These are phyloP conservation scores for Thaumatotibia leucotreta DNA, from an alignment of 1,140 invertebrate species.

Conservation along the genomic window DNA sequence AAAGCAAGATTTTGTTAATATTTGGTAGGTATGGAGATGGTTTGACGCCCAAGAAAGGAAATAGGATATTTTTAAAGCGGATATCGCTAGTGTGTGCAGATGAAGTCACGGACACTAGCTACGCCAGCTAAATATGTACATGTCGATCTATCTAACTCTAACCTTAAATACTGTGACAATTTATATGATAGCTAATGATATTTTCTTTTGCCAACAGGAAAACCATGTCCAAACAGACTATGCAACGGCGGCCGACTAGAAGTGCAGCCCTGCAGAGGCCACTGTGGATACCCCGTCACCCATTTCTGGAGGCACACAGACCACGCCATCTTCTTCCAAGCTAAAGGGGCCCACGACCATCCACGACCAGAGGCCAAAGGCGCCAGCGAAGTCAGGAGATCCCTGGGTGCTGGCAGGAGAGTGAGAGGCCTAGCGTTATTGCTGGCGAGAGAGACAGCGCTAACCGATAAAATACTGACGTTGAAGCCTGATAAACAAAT, in stretches of 20 bases:
- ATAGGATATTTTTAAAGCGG: too few species aligned
- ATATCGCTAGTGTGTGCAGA: too few species aligned
- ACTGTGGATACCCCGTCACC: constrained; percentile 98
- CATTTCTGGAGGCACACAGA: constrained; percentile 98
- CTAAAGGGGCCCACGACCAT: constrained; percentile 97
- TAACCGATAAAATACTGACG: constrained; percentile 79
- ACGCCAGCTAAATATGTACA: too few species aligned
- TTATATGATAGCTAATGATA: too few species aligned
- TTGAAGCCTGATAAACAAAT: constrained; percentile 59
- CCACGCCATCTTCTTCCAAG: constrained; percentile 97
- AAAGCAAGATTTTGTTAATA: too few species aligned
- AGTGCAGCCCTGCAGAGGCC: constrained; percentile 94
- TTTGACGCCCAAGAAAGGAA: too few species aligned
- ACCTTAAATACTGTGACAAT: too few species aligned
- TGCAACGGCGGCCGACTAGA: constrained; percentile 92
- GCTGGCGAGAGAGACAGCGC: constrained; percentile 83
- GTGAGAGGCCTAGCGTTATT: constrained; percentile 85
- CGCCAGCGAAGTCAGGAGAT: constrained; percentile 89
- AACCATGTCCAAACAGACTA: constrained; percentile 92
- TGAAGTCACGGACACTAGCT: too few species aligned
- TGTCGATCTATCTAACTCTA: too few species aligned
- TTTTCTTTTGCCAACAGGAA: constrained; percentile 77
- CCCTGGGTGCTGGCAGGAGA: constrained; percentile 78
- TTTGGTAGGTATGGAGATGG: too few species aligned
- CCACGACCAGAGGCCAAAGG: constrained; percentile 95